These are phyloP conservation scores for Crocallis elinguaria DNA, from an alignment of 2,888 invertebrate genomes.

Conservation along the genomic window DNA sequence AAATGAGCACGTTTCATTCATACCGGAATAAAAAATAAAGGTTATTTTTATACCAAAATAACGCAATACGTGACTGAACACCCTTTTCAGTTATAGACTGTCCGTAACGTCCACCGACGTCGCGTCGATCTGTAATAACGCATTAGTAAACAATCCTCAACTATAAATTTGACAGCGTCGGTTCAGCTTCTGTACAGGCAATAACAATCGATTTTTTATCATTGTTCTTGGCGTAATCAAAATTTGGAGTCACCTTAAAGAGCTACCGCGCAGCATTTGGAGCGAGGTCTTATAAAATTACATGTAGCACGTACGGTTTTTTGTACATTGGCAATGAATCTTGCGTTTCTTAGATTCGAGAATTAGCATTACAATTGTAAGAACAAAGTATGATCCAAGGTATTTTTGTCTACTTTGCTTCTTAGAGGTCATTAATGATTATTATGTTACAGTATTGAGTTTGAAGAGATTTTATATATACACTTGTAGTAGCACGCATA, in stretches of 20 bases:
- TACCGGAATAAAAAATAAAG: constrained; percentile 33
- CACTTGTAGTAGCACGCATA: no score
- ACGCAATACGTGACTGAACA: constrained; percentile 38
- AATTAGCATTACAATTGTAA: constrained; percentile 10
- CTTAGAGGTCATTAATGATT: no score
- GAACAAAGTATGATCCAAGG: background rate
- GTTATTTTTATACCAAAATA: constrained; percentile 36
- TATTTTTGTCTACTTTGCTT: background rate
- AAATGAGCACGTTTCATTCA: constrained; percentile 33
- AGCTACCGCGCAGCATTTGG: constrained; percentile 39
- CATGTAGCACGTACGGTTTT: constrained; percentile 36
- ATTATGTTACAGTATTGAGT: no score
- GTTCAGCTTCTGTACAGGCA: constrained; percentile 4
- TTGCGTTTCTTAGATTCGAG: constrained; percentile 17
- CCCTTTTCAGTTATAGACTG: constrained; percentile 30
- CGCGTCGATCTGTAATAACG: background rate
- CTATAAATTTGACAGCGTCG: constrained; percentile 2
- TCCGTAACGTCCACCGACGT: constrained; percentile 12
- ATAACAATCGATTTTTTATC: constrained; percentile 42
- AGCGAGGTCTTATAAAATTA: constrained; percentile 37
- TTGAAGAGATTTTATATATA: no score
- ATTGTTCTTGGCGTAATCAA: constrained; percentile 51
- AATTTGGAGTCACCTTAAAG: constrained; percentile 58
- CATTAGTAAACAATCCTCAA: constrained; percentile 1
- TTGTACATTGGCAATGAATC: constrained; percentile 19